Evolutionary conservation across 2,113 vertebrate genomes (phyloP).

Genomic region (Aldabrachelys gigantea): DNA sequence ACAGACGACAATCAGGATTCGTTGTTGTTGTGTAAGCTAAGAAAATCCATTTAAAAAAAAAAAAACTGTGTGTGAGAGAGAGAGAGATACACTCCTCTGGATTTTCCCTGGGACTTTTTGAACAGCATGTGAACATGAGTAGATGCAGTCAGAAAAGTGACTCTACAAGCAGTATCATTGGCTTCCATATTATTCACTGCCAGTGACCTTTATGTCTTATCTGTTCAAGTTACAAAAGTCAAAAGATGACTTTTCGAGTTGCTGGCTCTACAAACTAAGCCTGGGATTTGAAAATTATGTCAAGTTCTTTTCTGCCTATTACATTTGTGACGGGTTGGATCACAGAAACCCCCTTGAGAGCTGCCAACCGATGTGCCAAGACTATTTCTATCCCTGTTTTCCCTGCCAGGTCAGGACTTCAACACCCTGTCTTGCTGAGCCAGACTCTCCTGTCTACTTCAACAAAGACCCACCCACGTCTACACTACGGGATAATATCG

Average conservation of each 20-base stretch:
- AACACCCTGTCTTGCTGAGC: too few species aligned
- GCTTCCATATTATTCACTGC: neutral
- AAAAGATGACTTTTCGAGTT: neutral
- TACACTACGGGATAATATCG: too few species aligned
- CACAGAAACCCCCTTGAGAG: too few species aligned
- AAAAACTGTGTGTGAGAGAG: neutral
- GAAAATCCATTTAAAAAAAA: neutral
- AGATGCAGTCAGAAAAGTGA: neutral
- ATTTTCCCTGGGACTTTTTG: neutral
- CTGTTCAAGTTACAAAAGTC: neutral
- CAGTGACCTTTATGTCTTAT: neutral
- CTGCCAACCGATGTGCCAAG: too few species aligned
- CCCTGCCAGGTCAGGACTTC: too few species aligned
- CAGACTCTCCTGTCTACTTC: too few species aligned
- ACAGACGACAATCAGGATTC: neutral
- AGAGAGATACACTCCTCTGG: neutral
- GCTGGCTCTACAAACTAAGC: neutral
- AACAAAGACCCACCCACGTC: too few species aligned
- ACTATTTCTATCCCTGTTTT: too few species aligned
- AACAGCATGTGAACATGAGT: neutral
- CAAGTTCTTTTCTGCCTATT: neutral
- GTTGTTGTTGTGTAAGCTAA: neutral
- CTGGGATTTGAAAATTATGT: neutral
- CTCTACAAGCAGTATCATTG: neutral
- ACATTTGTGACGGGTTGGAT: neutral